phyloP scores from a whole-genome alignment of 2,113 vertebrate species.

The Paracanthobrama guichenoti region DNA sequence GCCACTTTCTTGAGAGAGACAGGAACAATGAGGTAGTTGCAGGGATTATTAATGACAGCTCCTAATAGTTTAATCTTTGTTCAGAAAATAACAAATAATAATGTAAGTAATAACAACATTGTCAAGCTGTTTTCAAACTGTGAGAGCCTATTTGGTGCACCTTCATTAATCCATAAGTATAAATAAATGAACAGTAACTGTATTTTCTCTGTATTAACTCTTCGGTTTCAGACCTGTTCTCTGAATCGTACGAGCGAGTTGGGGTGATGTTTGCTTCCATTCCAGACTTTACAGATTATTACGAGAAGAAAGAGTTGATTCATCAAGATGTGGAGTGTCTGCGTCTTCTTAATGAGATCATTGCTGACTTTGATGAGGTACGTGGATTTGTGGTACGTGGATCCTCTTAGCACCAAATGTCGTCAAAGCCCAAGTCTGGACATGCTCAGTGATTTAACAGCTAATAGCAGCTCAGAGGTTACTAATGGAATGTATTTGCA shows the following conservation, averaged over 20 bases:
- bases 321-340: constrained; percentile 89
- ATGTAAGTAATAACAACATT: not conserved
- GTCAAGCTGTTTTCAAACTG: not conserved
- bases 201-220: constrained; percentile 14
- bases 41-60: not conserved
- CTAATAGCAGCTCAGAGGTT: not conserved
- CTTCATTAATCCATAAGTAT: not conserved
- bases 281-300: constrained; percentile 87
- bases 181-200: not conserved
- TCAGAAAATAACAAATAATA: not conserved
- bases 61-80: too few species aligned
- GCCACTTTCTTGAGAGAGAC: constrained; percentile 88
- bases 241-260: constrained; percentile 87
- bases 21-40: constrained; percentile 81
- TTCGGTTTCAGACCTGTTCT: constrained; percentile 78
- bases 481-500: not conserved
- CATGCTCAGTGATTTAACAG: not conserved
- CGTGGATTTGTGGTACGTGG: not conserved
- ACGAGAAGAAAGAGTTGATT: constrained; percentile 86
- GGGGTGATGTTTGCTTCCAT: constrained; percentile 93
- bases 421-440: not conserved
- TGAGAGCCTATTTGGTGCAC: not conserved
- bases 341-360: constrained; percentile 89
- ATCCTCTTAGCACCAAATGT: constrained; percentile 7
- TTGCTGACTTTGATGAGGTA: constrained; percentile 91